Conservation (phyloP, 2,888 invertebrate species). For the Netelia melanura region DNA sequence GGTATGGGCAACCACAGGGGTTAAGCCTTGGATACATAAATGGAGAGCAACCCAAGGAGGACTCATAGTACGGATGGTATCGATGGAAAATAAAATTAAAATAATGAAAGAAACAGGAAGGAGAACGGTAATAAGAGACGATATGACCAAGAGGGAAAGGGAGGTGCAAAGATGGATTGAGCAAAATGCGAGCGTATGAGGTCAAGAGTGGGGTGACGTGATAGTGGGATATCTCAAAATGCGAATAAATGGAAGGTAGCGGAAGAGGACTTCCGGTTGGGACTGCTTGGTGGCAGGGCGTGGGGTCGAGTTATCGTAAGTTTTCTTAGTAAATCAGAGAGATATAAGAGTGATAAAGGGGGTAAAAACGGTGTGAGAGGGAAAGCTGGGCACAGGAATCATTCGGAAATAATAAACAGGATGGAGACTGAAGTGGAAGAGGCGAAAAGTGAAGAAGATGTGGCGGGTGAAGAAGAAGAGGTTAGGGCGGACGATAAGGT, state of each 20-base stretch:
- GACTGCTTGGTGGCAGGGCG: no score
- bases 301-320: no score
- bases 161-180: no score
- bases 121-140: no score
- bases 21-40: no score
- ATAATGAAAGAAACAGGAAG: no score
- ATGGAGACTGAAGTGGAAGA: neutral
- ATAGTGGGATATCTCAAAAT: slow-evolving; percentile 23
- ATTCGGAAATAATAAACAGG: neutral
- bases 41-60: no score
- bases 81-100: no score
- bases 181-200: neutral
- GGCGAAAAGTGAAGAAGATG: neutral
- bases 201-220: neutral
- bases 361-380: neutral
- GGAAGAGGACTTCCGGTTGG: slow-evolving; percentile 3
- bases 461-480: neutral
- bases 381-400: neutral
- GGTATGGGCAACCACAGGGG: no score
- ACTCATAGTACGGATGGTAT: no score
- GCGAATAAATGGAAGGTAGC: slow-evolving; percentile 13
- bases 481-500: neutral
- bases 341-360: neutral
- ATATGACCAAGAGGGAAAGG: no score
- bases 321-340: neutral